These are phyloP conservation scores for Rosalia funebris DNA, from an alignment of 2,888 invertebrate species.

Conservation along the genomic window DNA sequence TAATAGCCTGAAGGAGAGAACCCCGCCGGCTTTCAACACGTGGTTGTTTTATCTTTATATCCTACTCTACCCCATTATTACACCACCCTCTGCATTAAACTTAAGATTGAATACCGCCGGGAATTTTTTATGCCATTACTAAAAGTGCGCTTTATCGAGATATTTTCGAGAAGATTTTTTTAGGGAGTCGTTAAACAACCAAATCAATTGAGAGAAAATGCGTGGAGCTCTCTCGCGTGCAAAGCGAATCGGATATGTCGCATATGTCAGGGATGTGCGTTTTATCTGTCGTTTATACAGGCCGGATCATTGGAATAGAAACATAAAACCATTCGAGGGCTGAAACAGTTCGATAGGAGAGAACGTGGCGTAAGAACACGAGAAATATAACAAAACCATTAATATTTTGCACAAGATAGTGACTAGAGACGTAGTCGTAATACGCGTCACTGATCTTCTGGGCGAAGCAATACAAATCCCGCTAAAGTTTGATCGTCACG, in stretches of 20 bases:
- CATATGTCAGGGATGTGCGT: neutral
- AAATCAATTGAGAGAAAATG: slow-evolving; percentile 22
- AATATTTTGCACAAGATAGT: no score
- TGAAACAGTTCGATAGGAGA: neutral
- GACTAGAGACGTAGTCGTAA: no score
- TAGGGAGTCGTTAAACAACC: slow-evolving; percentile 14
- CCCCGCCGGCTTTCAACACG: slow-evolving; percentile 43
- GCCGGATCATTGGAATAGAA: neutral
- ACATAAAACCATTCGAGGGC: neutral
- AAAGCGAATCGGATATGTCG: neutral
- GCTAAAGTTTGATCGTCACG: no score
- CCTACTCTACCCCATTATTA: slow-evolving; percentile 28
- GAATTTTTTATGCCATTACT: slow-evolving; percentile 26
- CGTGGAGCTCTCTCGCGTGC: neutral
- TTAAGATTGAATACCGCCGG: slow-evolving; percentile 27
- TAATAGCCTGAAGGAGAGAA: slow-evolving; percentile 47
- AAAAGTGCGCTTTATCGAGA: slow-evolving; percentile 24
- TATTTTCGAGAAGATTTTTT: slow-evolving; percentile 10
- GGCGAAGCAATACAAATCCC: no score
- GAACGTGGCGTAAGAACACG: no score
- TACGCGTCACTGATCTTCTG: no score
- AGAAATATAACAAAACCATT: no score
- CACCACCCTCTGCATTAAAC: slow-evolving; percentile 29
- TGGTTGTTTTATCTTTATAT: slow-evolving; percentile 42
- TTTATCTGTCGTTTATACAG: neutral